These are phyloP conservation scores for Muscicapa adusta DNA, from an alignment of 2,113 vertebrate species.

Conservation along the genomic window DNA sequence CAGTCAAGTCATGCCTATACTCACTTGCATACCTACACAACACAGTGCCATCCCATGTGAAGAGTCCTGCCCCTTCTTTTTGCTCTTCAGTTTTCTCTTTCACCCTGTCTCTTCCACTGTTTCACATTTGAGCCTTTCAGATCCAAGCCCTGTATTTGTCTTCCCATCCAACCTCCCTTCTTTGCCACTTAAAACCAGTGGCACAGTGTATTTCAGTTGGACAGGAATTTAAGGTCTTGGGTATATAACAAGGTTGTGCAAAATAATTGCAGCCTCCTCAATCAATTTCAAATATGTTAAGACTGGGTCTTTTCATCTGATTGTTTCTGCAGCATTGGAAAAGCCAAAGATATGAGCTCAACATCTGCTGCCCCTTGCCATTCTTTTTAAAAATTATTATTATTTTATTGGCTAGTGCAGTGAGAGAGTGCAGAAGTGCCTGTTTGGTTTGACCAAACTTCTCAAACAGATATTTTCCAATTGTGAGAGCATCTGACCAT, in stretches of 20 bases:
- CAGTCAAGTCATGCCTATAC: background rate
- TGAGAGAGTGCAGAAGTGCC: background rate
- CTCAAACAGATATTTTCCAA: slow-evolving; percentile 56
- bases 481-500: slow-evolving; percentile 60
- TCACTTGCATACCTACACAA: background rate
- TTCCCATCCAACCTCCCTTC: background rate
- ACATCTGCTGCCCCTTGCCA: background rate
- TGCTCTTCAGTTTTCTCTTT: background rate
- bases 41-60: rapidly evolving
- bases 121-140: background rate
- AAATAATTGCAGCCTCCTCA: background rate
- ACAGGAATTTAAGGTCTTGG: background rate
- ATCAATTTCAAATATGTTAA: background rate
- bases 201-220: background rate
- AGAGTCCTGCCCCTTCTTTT: background rate
- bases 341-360: background rate
- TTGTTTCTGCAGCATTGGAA: background rate
- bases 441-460: slow-evolving; percentile 35
- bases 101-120: background rate
- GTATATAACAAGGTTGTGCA: background rate
- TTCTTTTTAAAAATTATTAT: background rate
- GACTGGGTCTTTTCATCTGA: background rate
- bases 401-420: background rate
- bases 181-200: background rate
- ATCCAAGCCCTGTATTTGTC: background rate